Base-by-base conservation (phyloP, 2,113 vertebrate species). In the Calyptomena viridis region DNA sequence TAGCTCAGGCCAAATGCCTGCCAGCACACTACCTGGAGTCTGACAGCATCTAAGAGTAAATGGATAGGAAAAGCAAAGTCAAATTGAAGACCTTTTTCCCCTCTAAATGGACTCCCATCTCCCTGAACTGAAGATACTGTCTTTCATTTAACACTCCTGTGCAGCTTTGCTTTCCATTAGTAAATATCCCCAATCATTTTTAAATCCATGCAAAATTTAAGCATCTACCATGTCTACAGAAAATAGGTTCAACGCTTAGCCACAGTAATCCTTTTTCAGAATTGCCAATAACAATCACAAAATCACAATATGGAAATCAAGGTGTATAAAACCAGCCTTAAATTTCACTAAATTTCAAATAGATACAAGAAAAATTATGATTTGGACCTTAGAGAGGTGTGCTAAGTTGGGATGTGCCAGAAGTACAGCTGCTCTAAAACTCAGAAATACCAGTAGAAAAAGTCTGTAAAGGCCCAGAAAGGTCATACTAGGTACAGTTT, bases 151-250 rank as follows among this genome's bases (percentile, higher is more conserved):
- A 71, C 39, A 25, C 10, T 50, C 12, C 30, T 46, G 5, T 28
- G 37, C 28, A 12, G 3, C 28, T 55, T 53, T 42, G 6, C 2
- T 77, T 67, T 67, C 77, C 9, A 5, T 11, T 50, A 46, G 14
- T 8, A 3, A 39, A n/a, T 52, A 73, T 44, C 4, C 5, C 25
- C 0, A 44, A 21, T 22, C 17, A 33, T 25, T 85, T 89, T 53
- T 44, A 37, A 72, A n/a, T 44, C 11, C 12, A 21, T 44, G 8
- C 4, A 62, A 53, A 66, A 4, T 7, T 46, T 59, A 37, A 81
- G n/a, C 11, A 39, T 12, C 35, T 9, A 16, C 1, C 2, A 23
- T 21, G 6, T 14, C 25, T 18, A 21, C 1, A 24, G 37, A 18
- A 71, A 84, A 67, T 1, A 63, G 3, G 12, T 20, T 27, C 8